Percentiles rank a stretch among this genome's conserved stretches.
phyloP scores from a whole-genome alignment of 2,797 vertebrate species.

The Cossypha caffra region DNA sequence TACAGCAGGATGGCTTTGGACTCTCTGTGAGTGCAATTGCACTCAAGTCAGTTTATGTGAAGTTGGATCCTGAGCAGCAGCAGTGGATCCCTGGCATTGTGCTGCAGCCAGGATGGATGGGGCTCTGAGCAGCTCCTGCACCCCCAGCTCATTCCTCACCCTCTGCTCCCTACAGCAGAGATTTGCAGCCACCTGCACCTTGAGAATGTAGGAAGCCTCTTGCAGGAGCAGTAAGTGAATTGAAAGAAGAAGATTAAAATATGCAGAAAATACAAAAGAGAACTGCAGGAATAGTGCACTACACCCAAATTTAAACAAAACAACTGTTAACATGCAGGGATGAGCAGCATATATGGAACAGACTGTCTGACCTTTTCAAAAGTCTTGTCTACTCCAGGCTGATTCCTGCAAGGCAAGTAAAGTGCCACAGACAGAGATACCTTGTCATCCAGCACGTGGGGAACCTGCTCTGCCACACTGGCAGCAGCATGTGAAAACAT shows the following conservation, averaged over 20 bases:
- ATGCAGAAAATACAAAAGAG: not conserved
- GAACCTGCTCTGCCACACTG: not conserved
- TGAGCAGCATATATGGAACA: not conserved
- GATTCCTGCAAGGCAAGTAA: constrained; percentile 52
- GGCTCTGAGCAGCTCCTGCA: not conserved
- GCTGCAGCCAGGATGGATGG: not conserved
- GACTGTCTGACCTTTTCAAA: constrained; percentile 64
- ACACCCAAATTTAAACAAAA: not conserved
- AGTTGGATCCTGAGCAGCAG: not conserved
- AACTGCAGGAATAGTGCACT: too few relatives aligned
- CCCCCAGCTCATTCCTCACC: not conserved
- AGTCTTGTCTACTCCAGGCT: constrained; percentile 45
- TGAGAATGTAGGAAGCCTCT: not conserved
- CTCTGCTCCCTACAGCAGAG: rapidly evolving
- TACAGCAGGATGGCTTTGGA: not conserved
- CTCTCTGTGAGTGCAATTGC: rapidly evolving
- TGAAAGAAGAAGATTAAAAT: not conserved
- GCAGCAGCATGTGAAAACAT: not conserved
- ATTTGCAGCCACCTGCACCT: not conserved
- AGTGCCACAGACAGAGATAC: constrained; percentile 23
- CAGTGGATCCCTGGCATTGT: not conserved
- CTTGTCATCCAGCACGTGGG: not conserved
- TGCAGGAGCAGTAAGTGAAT: not conserved
- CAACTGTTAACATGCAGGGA: not conserved
- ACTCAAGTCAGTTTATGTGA: not conserved